Evolutionary conservation across 30 jellyfish, hydroid and myxozoan species (phyloP), one percentile per base, ranked within the genome.

Genomic region (Nemopilema nomurai): DNA sequence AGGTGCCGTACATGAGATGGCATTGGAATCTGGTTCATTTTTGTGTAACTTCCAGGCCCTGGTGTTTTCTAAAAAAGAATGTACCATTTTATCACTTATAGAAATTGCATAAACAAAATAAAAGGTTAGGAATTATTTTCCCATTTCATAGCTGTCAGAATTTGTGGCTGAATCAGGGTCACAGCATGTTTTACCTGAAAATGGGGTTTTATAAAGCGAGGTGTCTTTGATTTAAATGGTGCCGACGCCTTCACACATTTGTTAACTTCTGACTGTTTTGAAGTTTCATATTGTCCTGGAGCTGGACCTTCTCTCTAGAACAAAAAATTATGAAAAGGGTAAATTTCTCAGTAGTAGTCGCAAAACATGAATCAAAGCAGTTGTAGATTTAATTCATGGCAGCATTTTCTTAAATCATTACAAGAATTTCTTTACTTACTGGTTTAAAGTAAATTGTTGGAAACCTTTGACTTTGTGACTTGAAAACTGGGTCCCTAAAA

Each of bases 1-100:
- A 92, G 51, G 18, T 87, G 73, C 25, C 90, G 93, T 20, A 92
- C 84, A 32, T 92, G 96, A 19, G 82, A 32, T 23, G 98, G 96
- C 97, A 86, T 83, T 13, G 96, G 96, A 20, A 79, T 72, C 32
- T 92, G 97, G 22, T 29, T 62, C 90, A 92, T 77, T 65, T 92
- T 87, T 27, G 98, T 78, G 97, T 92, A 88, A 20, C 93, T 69
- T 18, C 98, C 98, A 41, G 98, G 98, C 8, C 98, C 98, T 9
- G 98, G 98, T 3, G 98, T 92, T 67, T 86, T 87, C 98, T 92
- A 72, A 6, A 32, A 84, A n/a, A n/a, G n/a, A n/a, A n/a, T n/a
- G n/a, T n/a, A n/a, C n/a, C n/a, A n/a, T n/a, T n/a, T n/a, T n/a
- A n/a, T n/a, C n/a, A n/a, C n/a, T n/a, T n/a, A 26, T 16, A 51